Evolutionary conservation across 2,113 vertebrate species (phyloP).

Genomic region (Andinoacara biseriatus): DNA sequence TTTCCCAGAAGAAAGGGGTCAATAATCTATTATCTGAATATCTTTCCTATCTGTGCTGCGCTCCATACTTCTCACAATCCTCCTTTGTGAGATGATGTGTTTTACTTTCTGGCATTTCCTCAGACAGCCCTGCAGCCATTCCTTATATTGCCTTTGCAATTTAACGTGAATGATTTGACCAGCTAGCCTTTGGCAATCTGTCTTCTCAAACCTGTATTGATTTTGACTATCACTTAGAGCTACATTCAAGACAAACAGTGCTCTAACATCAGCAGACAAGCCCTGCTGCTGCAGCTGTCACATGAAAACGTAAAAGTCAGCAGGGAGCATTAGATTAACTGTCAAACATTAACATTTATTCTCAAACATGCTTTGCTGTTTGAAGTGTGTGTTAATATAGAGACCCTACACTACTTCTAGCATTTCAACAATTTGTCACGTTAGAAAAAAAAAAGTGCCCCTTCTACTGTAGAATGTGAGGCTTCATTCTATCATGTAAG

Average conservation of each 20-base stretch:
- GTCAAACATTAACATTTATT: neutral
- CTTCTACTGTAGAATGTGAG: neutral
- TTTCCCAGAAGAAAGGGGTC: conserved; percentile 21
- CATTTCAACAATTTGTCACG: conserved; percentile 20
- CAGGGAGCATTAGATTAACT: neutral
- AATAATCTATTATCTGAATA: neutral
- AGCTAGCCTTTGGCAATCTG: neutral
- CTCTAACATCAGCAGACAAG: conserved; percentile 19
- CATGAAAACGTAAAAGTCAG: conserved; percentile 19
- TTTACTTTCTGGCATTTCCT: conserved; percentile 14
- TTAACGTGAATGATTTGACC: conserved; percentile 30
- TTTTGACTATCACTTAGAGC: conserved; percentile 20
- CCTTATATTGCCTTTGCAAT: conserved; percentile 18
- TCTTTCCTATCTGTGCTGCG: neutral
- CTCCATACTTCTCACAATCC: neutral
- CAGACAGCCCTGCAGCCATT: conserved; percentile 6
- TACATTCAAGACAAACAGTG: conserved; percentile 3
- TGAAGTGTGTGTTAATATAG: neutral
- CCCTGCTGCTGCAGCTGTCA: conserved; percentile 29
- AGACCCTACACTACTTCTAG: neutral
- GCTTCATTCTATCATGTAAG: neutral
- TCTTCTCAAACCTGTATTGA: conserved; percentile 27
- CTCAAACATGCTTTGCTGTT: conserved; percentile 28
- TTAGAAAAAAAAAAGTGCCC: neutral
- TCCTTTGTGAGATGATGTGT: neutral